These are phyloP conservation scores for Myopa tessellatipennis DNA, from an alignment of 2,888 invertebrate species.

Conservation along the genomic window DNA sequence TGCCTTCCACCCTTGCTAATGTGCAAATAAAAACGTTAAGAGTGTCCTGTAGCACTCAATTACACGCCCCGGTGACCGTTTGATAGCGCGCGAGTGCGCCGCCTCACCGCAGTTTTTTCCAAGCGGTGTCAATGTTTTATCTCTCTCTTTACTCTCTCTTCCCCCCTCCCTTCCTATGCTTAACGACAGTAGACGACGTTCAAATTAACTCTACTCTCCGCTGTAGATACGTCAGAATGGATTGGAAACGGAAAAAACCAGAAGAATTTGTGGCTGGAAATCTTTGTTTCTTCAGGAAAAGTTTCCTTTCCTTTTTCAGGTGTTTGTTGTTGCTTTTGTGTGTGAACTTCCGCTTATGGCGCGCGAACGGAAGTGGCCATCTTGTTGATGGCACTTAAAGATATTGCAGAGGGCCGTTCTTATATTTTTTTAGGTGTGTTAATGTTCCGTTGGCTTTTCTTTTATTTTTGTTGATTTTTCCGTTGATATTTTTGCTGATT, in stretches of 20 bases:
- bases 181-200: neutral
- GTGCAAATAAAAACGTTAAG: slow-evolving; percentile 69
- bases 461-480: no score
- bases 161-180: neutral
- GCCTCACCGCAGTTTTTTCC: slow-evolving; percentile 3
- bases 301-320: neutral
- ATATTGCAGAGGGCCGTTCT: slow-evolving; percentile 48
- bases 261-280: neutral
- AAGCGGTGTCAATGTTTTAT: slow-evolving; percentile 23
- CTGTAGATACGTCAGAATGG: neutral
- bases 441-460: no score
- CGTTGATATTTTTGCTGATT: no score
- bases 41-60: slow-evolving; percentile 69
- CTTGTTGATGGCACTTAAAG: slow-evolving; percentile 68
- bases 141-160: neutral
- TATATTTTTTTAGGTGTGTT: no score
- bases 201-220: neutral
- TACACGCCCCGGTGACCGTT: slow-evolving; percentile 69
- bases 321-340: neutral
- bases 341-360: slow-evolving; percentile 60
- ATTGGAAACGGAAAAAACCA: neutral
- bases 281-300: neutral
- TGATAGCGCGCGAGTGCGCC: slow-evolving; percentile 45
- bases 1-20: slow-evolving; percentile 66
- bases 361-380: slow-evolving; percentile 68